A percentile compares a stretch with the other conserved stretches of the same genome.
These are phyloP conservation scores for Salarias fasciatus DNA, from an alignment of 2,797 vertebrate genomes.

Conservation along the genomic window DNA sequence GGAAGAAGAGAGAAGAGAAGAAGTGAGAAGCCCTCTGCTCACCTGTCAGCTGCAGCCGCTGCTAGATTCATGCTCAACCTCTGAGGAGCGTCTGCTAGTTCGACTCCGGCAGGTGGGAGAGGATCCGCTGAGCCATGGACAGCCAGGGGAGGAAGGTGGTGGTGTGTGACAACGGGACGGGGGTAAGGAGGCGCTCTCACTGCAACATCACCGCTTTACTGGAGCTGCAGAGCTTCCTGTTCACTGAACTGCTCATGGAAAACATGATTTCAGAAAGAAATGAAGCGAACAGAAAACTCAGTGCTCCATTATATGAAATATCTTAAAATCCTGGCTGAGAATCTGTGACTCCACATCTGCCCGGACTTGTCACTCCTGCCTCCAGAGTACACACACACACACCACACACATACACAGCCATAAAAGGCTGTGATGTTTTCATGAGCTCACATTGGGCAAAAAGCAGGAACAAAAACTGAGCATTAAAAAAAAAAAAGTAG, in stretches of 20 bases:
- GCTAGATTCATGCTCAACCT: conserved; percentile 24
- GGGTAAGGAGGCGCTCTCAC: too few relatives aligned
- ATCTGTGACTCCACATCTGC: conserved; percentile 63
- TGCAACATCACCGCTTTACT: too few relatives aligned
- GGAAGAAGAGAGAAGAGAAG: too few relatives aligned
- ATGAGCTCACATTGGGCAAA: conserved; percentile 63
- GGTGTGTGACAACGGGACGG: conserved; percentile 86
- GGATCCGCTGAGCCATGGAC: conserved; percentile 73
- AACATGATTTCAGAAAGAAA: too few relatives aligned
- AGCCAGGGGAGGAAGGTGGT: conserved; percentile 82
- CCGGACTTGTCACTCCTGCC: conserved; percentile 70
- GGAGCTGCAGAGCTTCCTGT: too few relatives aligned
- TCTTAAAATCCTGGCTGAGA: conserved; percentile 34
- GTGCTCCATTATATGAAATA: too few relatives aligned
- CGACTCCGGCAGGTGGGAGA: conserved; percentile 31
- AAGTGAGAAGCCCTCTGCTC: conserved; percentile 23
- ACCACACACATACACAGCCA: conserved; percentile 49
- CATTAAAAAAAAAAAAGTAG: background rate
- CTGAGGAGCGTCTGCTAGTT: background rate
- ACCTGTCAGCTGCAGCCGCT: conserved; percentile 39
- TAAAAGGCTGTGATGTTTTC: conserved; percentile 74
- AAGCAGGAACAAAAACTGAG: conserved; percentile 63
- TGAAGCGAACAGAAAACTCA: too few relatives aligned
- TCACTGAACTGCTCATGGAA: too few relatives aligned
- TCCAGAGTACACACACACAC: conserved; percentile 21